A percentile compares a stretch with the other conserved stretches of the same genome.
Conservation (phyloP, 2,888 invertebrate species). For the Cecidostiba fungosa region DNA sequence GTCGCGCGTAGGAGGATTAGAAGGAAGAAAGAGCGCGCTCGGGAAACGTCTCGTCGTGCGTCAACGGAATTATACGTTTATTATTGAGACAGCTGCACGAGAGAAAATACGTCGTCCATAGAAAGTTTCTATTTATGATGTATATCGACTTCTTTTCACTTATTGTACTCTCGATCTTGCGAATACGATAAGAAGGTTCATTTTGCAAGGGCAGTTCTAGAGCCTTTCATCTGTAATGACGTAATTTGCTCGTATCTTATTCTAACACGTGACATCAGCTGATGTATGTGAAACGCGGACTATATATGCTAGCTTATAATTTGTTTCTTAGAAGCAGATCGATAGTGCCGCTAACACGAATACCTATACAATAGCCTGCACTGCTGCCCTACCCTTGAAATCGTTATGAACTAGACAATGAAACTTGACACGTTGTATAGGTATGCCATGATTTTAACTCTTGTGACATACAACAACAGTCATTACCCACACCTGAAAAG, state of each 20-base stretch:
- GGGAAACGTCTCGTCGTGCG: constrained; percentile 47
- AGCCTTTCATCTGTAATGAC: background rate
- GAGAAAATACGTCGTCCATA: background rate
- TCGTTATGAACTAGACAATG: constrained; percentile 5
- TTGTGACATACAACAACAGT: background rate
- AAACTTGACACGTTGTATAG: background rate
- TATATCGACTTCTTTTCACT: too few relatives aligned
- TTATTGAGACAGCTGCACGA: constrained; percentile 41
- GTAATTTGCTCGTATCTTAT: too few relatives aligned
- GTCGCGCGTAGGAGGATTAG: constrained; percentile 51
- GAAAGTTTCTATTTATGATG: constrained; percentile 4
- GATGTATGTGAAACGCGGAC: too few relatives aligned
- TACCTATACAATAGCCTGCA: background rate
- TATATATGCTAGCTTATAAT: too few relatives aligned
- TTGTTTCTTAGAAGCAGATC: background rate
- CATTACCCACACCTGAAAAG: background rate
- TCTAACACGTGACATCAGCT: too few relatives aligned
- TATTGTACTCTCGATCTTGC: background rate
- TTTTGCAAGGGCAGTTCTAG: background rate
- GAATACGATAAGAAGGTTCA: background rate
- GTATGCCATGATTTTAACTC: background rate
- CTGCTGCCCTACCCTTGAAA: background rate
- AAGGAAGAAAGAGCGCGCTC: constrained; percentile 51
- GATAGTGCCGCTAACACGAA: background rate
- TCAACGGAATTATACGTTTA: constrained; percentile 62